These are phyloP conservation scores for Drosophila paulistorum DNA, from an alignment of 1,140 invertebrate genomes.

Conservation along the genomic window DNA sequence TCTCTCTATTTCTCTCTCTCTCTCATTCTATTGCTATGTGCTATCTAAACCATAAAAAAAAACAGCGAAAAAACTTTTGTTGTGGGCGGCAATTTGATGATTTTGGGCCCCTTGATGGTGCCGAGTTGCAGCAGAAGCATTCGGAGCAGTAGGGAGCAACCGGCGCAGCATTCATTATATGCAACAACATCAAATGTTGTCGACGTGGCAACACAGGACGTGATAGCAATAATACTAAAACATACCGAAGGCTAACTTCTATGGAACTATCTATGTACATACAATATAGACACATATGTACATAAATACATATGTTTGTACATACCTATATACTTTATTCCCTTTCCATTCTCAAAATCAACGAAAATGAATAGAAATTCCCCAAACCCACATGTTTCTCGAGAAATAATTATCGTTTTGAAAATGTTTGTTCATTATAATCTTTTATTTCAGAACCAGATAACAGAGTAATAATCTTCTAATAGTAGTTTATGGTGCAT, in stretches of 20 bases:
- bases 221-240: conserved; percentile 75
- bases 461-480: no score
- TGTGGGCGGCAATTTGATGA: conserved; percentile 40
- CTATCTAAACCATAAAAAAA: conserved; percentile 66
- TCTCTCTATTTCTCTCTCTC: not conserved
- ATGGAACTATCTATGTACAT: conserved; percentile 10
- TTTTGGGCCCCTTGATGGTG: conserved; percentile 3
- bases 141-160: no score
- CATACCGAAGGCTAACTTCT: conserved; percentile 39
- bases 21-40: conserved; percentile 23
- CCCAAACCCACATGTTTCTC: no score
- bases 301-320: not conserved
- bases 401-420: no score
- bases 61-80: conserved; percentile 21
- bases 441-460: no score
- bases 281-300: not conserved
- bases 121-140: conserved; percentile 22
- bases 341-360: no score
- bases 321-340: not conserved
- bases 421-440: no score
- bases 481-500: no score
- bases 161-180: conserved; percentile 65
- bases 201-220: conserved; percentile 68
- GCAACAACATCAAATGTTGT: conserved; percentile 77
- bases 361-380: no score